Evolutionary conservation across 2,888 invertebrate species (phyloP).

Genomic region (Tetragnatha montana): DNA sequence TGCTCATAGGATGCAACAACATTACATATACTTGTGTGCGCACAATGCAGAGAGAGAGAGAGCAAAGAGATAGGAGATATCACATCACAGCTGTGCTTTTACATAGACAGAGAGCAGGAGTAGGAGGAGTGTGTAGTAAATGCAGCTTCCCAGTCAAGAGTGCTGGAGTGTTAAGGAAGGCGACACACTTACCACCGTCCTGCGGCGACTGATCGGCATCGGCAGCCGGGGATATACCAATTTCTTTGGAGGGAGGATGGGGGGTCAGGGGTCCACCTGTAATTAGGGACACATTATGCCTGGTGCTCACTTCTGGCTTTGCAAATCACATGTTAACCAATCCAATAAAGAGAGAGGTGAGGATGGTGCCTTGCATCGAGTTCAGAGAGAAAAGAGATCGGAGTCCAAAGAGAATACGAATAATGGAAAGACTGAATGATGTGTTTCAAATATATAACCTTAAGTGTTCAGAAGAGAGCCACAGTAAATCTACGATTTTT

Average conservation of each 20-base stretch:
- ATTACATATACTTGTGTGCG: too few relatives aligned
- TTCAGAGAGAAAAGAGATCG: neutral
- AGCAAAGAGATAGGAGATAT: too few relatives aligned
- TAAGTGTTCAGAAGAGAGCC: too few relatives aligned
- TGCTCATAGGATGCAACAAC: too few relatives aligned
- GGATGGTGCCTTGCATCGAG: neutral
- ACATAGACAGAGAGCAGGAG: too few relatives aligned
- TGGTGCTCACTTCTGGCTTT: slow-evolving; percentile 10
- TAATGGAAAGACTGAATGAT: neutral
- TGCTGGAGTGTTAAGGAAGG: neutral
- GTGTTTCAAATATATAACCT: too few relatives aligned
- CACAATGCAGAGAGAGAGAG: too few relatives aligned
- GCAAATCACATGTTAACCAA: neutral
- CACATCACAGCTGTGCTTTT: too few relatives aligned
- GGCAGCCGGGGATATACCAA: slow-evolving; percentile 47
- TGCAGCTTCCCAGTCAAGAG: neutral
- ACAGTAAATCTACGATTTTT: too few relatives aligned
- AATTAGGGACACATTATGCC: slow-evolving; percentile 55
- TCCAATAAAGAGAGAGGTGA: neutral
- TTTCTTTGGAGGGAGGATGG: slow-evolving; percentile 68
- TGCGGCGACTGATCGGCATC: slow-evolving; percentile 68
- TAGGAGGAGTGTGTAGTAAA: neutral
- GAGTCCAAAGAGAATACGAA: neutral
- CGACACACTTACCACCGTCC: slow-evolving; percentile 66
- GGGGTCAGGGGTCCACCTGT: slow-evolving; percentile 68